These are phyloP conservation scores for Bellardia pandia DNA, from an alignment of 2,888 invertebrate species.

Conservation along the genomic window DNA sequence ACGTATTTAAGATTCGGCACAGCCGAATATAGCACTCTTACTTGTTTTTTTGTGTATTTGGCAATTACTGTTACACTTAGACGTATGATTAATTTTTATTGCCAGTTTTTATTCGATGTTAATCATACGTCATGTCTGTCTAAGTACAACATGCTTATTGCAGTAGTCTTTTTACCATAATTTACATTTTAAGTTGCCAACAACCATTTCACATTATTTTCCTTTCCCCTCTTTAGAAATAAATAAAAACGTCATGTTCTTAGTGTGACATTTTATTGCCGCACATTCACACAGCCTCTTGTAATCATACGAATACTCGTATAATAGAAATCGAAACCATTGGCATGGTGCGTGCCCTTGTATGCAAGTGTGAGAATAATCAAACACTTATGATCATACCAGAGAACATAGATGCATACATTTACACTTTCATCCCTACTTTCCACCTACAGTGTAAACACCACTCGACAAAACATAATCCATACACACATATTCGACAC, in stretches of 20 bases:
- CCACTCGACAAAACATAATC: neutral
- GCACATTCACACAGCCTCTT: neutral
- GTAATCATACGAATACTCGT: neutral
- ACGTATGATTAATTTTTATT: conserved; percentile 46
- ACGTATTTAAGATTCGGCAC: too few relatives aligned
- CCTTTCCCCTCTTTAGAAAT: neutral
- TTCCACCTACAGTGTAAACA: neutral
- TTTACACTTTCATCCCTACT: neutral
- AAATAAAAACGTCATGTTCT: conserved; percentile 22
- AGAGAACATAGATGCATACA: neutral
- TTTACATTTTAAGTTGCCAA: conserved; percentile 27
- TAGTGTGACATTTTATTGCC: neutral
- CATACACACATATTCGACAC: neutral
- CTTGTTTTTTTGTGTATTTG: neutral
- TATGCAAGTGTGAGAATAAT: neutral
- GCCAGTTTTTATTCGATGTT: neutral
- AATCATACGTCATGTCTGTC: conserved; percentile 15
- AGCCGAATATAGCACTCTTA: too few relatives aligned
- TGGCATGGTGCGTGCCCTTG: neutral
- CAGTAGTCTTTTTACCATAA: neutral
- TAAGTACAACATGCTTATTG: neutral
- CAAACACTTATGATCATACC: conserved; percentile 8
- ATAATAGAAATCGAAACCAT: conserved; percentile 10
- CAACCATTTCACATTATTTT: neutral
- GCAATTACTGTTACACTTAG: neutral